Evolutionary conservation across 2,888 invertebrate genomes (phyloP), one percentile per base, ranked within the genome.

Genomic region (Andrena bicolor): DNA sequence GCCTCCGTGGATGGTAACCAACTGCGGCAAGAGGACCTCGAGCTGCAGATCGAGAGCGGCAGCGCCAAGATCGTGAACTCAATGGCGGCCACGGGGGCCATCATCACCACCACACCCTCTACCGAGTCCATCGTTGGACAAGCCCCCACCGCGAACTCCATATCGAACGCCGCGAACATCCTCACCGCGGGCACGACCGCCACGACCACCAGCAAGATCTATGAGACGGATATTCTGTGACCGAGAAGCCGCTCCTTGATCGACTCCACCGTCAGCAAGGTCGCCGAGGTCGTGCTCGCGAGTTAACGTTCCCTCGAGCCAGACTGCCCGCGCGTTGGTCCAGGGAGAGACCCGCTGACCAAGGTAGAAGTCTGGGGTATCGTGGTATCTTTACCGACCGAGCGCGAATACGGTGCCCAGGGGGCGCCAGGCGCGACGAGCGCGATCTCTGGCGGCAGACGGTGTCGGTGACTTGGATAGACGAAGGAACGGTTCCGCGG

Each of bases 221-320:
- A 98, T 94, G 98, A 98, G 95, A 98, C 98, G 89, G 98, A 98
- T 94, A 98, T 98, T 95, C 97, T 98, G 96, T 98, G 97, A 97
- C 96, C 95, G 94, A 92, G 87, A 89, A 88, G 88, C 82, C 86
- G 85, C 65, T 85, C 86, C 48, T 68, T 86, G 74, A 85, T 86
- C 68, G 64, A 51, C 2, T 41, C 79, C 56, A 83, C 65, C 60
- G 80, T 86, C 53, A 70, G 72, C 48, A 61, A 77, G 53, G 66
- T 73, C 66, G 76, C 76, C 30, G 74, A 79, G 32, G 81, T 83
- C 70, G 84, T 84, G 53, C 84, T 86, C 65, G 90, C 89, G 73
- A 91, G 90, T 89, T 90, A 90, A 90, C 87, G 48, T 32, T 28
- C 26, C 23, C 32, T 61, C 28, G 16, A 10, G n/a, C 41, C 41